Conservation (phyloP, 1,140 invertebrate genomes). For the Temnothorax curvispinosus region DNA sequence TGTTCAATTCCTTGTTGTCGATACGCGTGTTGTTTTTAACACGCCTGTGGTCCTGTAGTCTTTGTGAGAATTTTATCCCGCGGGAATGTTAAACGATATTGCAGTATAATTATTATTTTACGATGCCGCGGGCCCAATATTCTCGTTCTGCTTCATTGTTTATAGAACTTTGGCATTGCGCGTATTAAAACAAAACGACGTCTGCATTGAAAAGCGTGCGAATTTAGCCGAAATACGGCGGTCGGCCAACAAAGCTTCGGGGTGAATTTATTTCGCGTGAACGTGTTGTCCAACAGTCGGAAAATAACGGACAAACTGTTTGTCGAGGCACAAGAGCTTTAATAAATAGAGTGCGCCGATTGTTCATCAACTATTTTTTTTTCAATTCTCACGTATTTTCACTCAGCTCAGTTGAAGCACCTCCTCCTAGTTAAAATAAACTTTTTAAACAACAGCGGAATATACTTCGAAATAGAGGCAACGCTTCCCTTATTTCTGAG, state of each 20-base stretch:
- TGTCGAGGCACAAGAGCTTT: background rate
- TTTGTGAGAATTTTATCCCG: constrained; percentile 1
- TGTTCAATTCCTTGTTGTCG: background rate
- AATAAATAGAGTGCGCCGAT: constrained; percentile 31
- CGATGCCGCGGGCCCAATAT: background rate
- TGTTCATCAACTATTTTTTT: constrained; percentile 23
- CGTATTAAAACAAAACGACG: constrained; percentile 20
- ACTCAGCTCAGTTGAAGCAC: background rate
- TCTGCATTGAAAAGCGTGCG: background rate
- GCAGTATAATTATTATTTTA: constrained; percentile 31
- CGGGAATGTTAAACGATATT: background rate
- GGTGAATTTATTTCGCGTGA: constrained; percentile 9
- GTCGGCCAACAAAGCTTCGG: background rate
- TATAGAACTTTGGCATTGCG: background rate
- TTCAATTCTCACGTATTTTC: background rate
- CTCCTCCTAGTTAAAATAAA: background rate
- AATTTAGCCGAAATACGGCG: background rate
- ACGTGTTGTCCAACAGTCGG: background rate
- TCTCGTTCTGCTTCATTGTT: background rate
- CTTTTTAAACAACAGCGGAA: background rate
- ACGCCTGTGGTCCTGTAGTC: too few species aligned
- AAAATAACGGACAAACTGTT: constrained; percentile 38
- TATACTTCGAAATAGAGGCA: background rate
- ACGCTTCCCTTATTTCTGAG: background rate
- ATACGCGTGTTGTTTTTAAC: background rate